phyloP scores from a whole-genome alignment of 2,888 invertebrate species.

The Oscheius sp. region DNA sequence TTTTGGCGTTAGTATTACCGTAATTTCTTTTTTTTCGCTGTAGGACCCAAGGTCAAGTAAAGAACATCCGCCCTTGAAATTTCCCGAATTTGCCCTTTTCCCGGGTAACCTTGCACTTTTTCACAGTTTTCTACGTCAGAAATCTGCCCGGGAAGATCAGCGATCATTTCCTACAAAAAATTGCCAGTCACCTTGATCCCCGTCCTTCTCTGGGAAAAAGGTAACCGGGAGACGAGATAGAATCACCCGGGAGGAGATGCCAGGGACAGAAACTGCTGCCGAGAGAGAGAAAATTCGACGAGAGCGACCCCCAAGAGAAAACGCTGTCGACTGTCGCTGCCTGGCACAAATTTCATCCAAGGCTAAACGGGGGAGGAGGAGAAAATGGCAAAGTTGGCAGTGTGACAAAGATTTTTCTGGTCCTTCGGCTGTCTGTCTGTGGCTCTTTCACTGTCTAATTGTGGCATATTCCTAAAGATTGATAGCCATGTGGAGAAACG shows the following conservation, averaged over 20 bases:
- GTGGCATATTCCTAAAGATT: too few relatives aligned
- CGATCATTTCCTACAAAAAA: too few relatives aligned
- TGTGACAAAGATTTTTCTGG: too few relatives aligned
- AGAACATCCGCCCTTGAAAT: too few relatives aligned
- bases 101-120: not conserved
- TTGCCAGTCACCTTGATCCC: slow-evolving; percentile 1
- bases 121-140: not conserved
- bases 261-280: not conserved
- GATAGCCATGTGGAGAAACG: slow-evolving; percentile 1
- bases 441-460: not conserved
- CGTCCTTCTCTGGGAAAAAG: not conserved
- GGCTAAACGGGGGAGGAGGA: not conserved
- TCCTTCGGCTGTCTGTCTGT: too few relatives aligned
- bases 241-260: not conserved
- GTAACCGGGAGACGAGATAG: not conserved
- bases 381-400: too few relatives aligned
- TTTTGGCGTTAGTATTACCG: not conserved
- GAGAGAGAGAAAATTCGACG: too few relatives aligned
- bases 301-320: not conserved
- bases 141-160: too few relatives aligned
- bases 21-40: too few relatives aligned
- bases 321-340: slow-evolving; percentile 3
- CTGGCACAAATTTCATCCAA: slow-evolving; percentile 5
- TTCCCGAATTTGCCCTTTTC: too few relatives aligned
- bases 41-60: too few relatives aligned